phyloP scores from a whole-genome alignment of 2,888 invertebrate genomes.

The Tetropium fuscum region DNA sequence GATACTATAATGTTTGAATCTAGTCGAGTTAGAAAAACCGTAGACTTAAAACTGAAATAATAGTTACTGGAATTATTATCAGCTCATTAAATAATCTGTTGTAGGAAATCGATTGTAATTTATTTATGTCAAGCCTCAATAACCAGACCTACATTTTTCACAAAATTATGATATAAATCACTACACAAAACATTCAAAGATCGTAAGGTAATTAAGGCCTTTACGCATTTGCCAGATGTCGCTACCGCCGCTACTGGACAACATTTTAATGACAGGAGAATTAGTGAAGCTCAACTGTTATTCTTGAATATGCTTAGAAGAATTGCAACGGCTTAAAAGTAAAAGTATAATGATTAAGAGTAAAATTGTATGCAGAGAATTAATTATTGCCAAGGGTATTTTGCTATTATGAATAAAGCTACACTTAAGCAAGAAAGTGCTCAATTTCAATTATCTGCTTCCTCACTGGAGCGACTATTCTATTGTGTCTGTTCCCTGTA shows the following conservation, averaged over 20 bases:
- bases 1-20: not conserved
- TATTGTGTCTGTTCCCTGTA: too few relatives aligned
- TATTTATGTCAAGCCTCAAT: slow-evolving; percentile 13
- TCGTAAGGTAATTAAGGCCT: slow-evolving; percentile 27
- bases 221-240: slow-evolving; percentile 33
- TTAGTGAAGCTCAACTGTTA: slow-evolving; percentile 7
- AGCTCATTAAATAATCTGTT: not conserved
- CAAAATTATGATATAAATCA: slow-evolving; percentile 18
- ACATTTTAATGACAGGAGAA: not conserved
- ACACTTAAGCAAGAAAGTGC: too few relatives aligned
- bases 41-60: not conserved
- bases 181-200: slow-evolving; percentile 1
- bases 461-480: too few relatives aligned
- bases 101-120: not conserved
- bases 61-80: not conserved
- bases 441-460: too few relatives aligned
- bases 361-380: too few relatives aligned
- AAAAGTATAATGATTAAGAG: too few relatives aligned
- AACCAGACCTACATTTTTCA: slow-evolving; percentile 14
- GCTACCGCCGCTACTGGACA: slow-evolving; percentile 9
- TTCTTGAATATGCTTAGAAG: slow-evolving; percentile 13
- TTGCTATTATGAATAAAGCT: too few relatives aligned
- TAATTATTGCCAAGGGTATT: too few relatives aligned
- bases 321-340: too few relatives aligned
- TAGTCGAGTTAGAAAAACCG: not conserved